phyloP scores from a whole-genome alignment of 2,113 vertebrate species.

The Calonectris borealis region DNA sequence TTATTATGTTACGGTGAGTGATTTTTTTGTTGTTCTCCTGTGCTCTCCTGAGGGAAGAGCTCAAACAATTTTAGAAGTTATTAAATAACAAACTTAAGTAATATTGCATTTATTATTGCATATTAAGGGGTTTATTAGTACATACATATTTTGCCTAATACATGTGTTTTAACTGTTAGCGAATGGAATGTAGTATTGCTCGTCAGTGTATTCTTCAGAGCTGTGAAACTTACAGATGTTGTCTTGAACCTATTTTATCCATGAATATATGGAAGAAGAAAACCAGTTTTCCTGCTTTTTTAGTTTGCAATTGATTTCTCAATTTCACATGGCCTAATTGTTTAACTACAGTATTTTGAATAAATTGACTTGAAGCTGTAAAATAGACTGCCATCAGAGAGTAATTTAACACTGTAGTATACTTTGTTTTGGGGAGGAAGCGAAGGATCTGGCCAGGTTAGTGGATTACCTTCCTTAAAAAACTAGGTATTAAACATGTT shows the following conservation, averaged over 20 bases:
- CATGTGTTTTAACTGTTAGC: rapidly evolving
- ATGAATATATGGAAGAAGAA: neutral
- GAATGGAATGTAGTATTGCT: neutral
- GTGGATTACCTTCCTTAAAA: neutral
- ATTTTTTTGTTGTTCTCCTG: neutral
- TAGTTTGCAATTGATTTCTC: neutral
- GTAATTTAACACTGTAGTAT: neutral
- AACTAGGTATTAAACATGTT: neutral
- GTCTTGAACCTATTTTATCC: neutral
- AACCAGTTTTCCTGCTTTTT: neutral
- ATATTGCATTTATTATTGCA: neutral
- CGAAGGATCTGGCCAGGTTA: rapidly evolving
- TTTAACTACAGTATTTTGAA: neutral
- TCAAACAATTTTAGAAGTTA: neutral
- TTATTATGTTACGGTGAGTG: neutral
- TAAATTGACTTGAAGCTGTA: neutral
- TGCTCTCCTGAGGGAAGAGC: neutral
- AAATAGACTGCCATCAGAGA: neutral
- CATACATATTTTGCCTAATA: neutral
- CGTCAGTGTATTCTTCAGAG: neutral
- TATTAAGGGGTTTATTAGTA: neutral
- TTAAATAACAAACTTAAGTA: neutral
- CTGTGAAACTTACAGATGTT: neutral
- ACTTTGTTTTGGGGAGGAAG: neutral
- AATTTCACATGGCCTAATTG: neutral